Evolutionary conservation across 2,888 invertebrate genomes (phyloP).

Genomic region (Netelia virgata): DNA sequence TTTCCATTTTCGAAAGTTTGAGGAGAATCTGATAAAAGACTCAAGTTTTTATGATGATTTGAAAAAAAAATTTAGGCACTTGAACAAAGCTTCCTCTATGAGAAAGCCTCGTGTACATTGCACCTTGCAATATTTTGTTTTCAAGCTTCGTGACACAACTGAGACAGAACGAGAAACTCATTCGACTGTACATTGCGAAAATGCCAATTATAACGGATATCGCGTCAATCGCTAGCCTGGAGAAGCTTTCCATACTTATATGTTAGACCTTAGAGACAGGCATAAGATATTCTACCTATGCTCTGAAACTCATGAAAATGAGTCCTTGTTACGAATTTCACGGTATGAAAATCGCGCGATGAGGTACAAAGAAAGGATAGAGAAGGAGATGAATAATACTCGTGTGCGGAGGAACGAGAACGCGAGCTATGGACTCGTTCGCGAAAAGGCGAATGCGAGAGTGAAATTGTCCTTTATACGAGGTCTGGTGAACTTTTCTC

Average conservation of each 20-base stretch:
- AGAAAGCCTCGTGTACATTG: too few relatives aligned
- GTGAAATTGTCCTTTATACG: conserved; percentile 37
- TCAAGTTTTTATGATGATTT: too few relatives aligned
- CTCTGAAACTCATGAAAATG: conserved; percentile 56
- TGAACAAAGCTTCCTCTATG: too few relatives aligned
- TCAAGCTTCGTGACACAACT: not conserved
- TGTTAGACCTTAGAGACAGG: not conserved
- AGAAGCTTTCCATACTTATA: not conserved
- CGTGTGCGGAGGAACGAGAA: not conserved
- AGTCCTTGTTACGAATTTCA: conserved; percentile 40
- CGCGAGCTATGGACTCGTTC: conserved; percentile 21
- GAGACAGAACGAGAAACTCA: not conserved
- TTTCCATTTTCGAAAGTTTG: too few relatives aligned
- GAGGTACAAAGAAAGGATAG: not conserved
- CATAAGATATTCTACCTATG: conserved; percentile 23
- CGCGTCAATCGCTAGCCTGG: not conserved
- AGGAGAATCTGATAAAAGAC: too few relatives aligned
- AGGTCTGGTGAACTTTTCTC: conserved; percentile 26
- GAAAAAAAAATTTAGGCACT: too few relatives aligned
- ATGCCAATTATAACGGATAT: conserved; percentile 39
- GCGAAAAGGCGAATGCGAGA: conserved; percentile 15
- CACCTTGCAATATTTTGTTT: not conserved
- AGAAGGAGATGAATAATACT: not conserved
- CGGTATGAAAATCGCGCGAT: conserved; percentile 32
- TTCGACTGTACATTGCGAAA: conserved; percentile 7